Percentiles rank a stretch among this genome's conserved stretches.
Evolutionary conservation across 2,797 vertebrate genomes (phyloP).

Genomic region (Lophotriccus pileatus): DNA sequence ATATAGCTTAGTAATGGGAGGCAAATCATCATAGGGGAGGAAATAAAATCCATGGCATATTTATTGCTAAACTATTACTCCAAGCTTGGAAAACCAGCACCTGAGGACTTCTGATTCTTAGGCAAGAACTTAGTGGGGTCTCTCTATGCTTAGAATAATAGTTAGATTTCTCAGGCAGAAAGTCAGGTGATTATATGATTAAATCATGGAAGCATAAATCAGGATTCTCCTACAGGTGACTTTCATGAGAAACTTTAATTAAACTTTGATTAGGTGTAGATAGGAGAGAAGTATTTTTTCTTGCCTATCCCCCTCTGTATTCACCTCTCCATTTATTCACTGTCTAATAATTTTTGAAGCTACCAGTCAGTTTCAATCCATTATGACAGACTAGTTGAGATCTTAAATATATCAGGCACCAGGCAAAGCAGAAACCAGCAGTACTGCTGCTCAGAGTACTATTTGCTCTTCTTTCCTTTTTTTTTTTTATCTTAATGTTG

Average conservation of each 20-base stretch:
- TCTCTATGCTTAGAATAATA: neutral
- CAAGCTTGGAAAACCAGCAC: neutral
- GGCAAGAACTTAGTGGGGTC: neutral
- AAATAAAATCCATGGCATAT: neutral
- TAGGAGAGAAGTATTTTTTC: conserved; percentile 30
- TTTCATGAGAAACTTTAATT: conserved; percentile 52
- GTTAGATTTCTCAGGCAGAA: neutral
- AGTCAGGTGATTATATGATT: conserved; percentile 43
- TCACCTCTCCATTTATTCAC: neutral
- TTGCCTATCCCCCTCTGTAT: neutral
- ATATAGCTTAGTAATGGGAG: neutral
- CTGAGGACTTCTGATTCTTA: neutral
- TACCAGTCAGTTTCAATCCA: neutral
- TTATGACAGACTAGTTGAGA: neutral
- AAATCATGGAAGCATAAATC: conserved; percentile 58
- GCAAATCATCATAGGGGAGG: neutral
- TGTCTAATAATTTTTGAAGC: neutral
- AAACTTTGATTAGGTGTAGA: conserved; percentile 52
- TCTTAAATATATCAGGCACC: neutral
- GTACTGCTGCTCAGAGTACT: neutral
- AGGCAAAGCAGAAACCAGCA: neutral
- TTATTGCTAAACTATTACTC: neutral
- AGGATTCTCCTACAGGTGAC: conserved; percentile 31
- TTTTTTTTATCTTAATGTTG: neutral
- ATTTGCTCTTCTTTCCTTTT: neutral